A percentile compares a stretch with the other conserved stretches of the same genome.
phyloP scores from a whole-genome alignment of 2,888 invertebrate species.

The Coelogynopora nodosa region DNA sequence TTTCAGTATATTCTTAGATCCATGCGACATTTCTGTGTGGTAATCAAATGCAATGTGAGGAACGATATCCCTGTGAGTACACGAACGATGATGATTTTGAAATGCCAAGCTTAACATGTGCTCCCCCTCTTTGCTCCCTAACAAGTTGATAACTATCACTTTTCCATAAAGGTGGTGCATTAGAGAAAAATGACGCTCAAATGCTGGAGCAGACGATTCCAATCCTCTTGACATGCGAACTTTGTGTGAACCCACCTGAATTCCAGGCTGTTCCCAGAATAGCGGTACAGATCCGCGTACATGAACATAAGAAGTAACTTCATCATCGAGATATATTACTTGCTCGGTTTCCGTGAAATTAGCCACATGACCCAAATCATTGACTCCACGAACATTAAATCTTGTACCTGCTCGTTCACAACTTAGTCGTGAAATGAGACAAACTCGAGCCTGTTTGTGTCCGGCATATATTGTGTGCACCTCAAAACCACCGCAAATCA shows the following conservation, averaged over 20 bases:
- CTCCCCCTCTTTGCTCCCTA: constrained; percentile 92
- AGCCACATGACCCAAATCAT: constrained; percentile 97
- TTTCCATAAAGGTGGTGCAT: constrained; percentile 84
- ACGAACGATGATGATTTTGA: constrained; percentile 77
- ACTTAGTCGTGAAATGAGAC: constrained; percentile 89
- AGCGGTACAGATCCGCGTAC: constrained; percentile 93
- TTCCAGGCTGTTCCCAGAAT: constrained; percentile 98
- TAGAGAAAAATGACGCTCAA: constrained; percentile 80
- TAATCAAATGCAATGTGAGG: constrained; percentile 90
- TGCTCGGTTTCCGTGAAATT: constrained; percentile 99
- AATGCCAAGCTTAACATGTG: constrained; percentile 77
- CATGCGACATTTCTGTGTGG: constrained; percentile 84
- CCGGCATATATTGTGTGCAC: constrained; percentile 81
- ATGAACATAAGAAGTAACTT: constrained; percentile 69
- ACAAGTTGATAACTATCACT: constrained; percentile 82
- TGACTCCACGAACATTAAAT: constrained; percentile 95
- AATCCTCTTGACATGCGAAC: constrained; percentile 91
- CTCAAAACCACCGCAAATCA: constrained; percentile 95
- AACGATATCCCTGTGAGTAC: constrained; percentile 71
- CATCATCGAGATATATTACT: constrained; percentile 70
- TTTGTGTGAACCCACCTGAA: constrained; percentile 93
- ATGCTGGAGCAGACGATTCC: constrained; percentile 86
- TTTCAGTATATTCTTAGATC: constrained; percentile 54
- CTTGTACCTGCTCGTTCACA: constrained; percentile 95
- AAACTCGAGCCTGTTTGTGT: constrained; percentile 81